Base-by-base conservation (phyloP, 2,797 vertebrate genomes). In the Argyrosomus regius region DNA sequence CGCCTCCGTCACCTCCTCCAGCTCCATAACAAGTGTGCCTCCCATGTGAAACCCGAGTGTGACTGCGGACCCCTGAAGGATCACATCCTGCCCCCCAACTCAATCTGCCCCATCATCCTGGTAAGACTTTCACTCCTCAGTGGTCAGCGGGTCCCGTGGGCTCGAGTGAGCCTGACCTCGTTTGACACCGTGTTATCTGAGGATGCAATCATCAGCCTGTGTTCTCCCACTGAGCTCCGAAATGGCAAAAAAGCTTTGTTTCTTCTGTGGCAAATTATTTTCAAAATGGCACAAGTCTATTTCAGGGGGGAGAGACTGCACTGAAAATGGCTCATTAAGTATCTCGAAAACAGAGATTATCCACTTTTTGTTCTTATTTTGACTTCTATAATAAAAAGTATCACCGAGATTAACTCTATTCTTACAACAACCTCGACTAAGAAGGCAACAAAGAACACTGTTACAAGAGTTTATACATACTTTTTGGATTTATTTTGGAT, bases 21-120 rank as follows among this genome's bases (percentile, higher is more conserved):
- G 97, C 94, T 98, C 80, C 98, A 98, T 94, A 98, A 98, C 93
- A 98, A 98, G 93, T 99, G 97, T 90, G 97, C 97, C 84, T 98
- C 98, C 77, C 97, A 99, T 77, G 93, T 99, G 82, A 98, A 97
- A 90, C 97, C 97, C 2, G 96, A 98, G 92, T 99, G 97, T 94
- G 97, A 98, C 92, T 98, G 97, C 52, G 97, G 98, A 88, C 94
- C 95, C 81, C 91, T 99, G 93, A 98, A 96, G 91, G 97, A 97
- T 93, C 97, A 98, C 94, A 97, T 98, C 93, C 96, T 97, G 87
- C 96, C 97, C 67, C 97, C 97, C 60, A 98, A 95, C 79, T 94
- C 96, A 35, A 98, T 98, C 94, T 98, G 96, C 86, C 97, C 97
- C 6, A 91, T 97, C 62, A 96, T 98, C 57, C 88, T 98, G 97